A percentile compares a stretch with the other conserved stretches of the same genome.
Conservation (phyloP, 2,888 invertebrate species). For the Trichogramma dendrolimi region DNA sequence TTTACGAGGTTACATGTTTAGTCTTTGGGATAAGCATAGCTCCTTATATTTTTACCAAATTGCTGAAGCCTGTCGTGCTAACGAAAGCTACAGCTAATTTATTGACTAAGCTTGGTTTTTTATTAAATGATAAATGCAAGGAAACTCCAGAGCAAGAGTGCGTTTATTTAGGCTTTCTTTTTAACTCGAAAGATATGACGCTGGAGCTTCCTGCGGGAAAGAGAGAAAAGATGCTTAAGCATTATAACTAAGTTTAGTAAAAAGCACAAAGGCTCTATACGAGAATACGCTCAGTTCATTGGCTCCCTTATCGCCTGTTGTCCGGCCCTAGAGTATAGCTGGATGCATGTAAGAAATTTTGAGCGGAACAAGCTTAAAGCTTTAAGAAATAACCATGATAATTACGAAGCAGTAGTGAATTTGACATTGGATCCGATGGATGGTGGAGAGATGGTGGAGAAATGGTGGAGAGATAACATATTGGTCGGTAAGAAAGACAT, state of each 20-base stretch:
- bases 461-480: slow-evolving; percentile 9
- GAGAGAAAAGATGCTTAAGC: background rate
- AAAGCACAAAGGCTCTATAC: background rate
- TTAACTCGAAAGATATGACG: slow-evolving; percentile 3
- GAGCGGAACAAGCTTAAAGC: slow-evolving; percentile 10
- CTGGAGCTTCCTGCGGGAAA: slow-evolving; percentile 9
- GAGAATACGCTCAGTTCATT: slow-evolving; percentile 10
- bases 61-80: too few species aligned
- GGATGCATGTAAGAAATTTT: slow-evolving; percentile 11
- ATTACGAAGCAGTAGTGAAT: slow-evolving; percentile 1
- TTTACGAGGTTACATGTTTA: too few species aligned
- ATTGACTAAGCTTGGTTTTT: too few species aligned
- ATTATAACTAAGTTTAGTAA: slow-evolving; percentile 11
- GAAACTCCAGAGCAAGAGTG: background rate
- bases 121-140: background rate
- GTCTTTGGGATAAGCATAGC: too few species aligned
- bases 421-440: background rate
- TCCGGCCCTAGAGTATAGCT: slow-evolving; percentile 10
- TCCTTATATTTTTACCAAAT: too few species aligned
- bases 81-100: too few species aligned
- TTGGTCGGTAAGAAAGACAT: background rate
- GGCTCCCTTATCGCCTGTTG: slow-evolving; percentile 5
- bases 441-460: too few species aligned
- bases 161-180: slow-evolving; percentile 9
- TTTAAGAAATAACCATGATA: slow-evolving; percentile 3